phyloP scores from a whole-genome alignment of 1,140 invertebrate genomes.

The Aleiodes sp. region DNA sequence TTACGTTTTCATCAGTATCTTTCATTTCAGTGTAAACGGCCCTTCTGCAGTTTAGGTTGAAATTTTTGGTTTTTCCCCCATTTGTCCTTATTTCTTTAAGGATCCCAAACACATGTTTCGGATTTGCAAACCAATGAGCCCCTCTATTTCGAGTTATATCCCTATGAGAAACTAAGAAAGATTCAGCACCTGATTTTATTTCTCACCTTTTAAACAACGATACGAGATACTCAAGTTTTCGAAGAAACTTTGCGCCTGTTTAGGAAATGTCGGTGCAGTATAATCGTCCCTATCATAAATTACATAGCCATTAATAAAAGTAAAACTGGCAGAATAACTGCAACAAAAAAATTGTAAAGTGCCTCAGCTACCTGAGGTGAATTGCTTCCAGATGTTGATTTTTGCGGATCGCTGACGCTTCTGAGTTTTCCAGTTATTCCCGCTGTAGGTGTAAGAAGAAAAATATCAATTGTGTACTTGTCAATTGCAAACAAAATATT shows the following conservation, averaged over 20 bases:
- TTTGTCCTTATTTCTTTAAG: not conserved
- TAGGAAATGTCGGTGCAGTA: too few relatives aligned
- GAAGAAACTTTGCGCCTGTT: too few relatives aligned
- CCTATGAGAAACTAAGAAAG: too few relatives aligned
- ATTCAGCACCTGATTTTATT: not conserved
- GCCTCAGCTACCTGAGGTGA: not conserved
- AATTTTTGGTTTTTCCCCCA: not conserved
- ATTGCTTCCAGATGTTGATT: constrained; percentile 11
- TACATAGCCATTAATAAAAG: not conserved
- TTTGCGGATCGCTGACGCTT: not conserved
- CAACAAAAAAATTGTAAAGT: not conserved
- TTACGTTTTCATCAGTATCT: constrained; percentile 13
- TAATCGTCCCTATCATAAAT: not conserved
- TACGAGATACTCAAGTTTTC: too few relatives aligned
- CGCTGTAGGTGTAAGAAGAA: too few relatives aligned
- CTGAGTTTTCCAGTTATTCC: too few relatives aligned
- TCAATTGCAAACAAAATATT: too few relatives aligned
- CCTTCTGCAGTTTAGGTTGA: not conserved
- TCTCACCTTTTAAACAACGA: too few relatives aligned
- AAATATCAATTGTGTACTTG: too few relatives aligned
- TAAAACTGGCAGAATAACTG: not conserved
- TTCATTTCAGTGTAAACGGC: not conserved
- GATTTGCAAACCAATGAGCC: constrained; percentile 33
- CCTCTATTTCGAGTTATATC: too few relatives aligned
- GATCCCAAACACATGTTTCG: constrained; percentile 39